These are phyloP conservation scores for Drosophila sucinea DNA, from an alignment of 1,140 invertebrate species.

Conservation along the genomic window DNA sequence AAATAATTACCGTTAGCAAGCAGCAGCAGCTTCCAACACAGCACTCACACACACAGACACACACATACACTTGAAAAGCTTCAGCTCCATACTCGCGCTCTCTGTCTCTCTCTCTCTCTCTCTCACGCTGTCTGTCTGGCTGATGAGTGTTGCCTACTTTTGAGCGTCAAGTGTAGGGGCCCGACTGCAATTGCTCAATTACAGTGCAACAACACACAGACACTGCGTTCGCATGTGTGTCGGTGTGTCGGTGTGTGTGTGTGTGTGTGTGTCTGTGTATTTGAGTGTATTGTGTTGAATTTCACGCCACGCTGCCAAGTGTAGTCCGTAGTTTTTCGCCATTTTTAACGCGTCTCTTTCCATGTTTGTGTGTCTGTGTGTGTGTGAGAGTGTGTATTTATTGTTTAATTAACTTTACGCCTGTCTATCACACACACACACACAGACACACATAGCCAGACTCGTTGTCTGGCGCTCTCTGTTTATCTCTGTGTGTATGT, in stretches of 20 bases:
- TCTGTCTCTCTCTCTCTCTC: background rate
- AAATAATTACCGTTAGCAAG: conserved; percentile 12
- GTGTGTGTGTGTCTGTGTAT: conserved; percentile 45
- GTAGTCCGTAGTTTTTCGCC: conserved; percentile 79
- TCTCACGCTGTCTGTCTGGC: background rate
- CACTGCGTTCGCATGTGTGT: conserved; percentile 9
- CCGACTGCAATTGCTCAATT: conserved; percentile 75
- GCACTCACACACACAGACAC: background rate
- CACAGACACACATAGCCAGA: conserved; percentile 35
- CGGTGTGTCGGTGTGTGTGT: conserved; percentile 28
- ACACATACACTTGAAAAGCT: background rate
- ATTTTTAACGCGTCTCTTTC: conserved; percentile 68
- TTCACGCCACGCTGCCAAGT: conserved; percentile 78
- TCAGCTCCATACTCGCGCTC: conserved; percentile 7
- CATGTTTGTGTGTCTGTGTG: conserved; percentile 32
- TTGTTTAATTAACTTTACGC: conserved; percentile 82
- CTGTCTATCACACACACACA: conserved; percentile 75
- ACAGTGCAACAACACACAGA: conserved; percentile 66
- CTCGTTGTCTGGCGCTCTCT: conserved; percentile 49
- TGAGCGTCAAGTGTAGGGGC: conserved; percentile 49
- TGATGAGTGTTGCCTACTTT: conserved; percentile 71
- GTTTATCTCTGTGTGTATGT: conserved; percentile 13
- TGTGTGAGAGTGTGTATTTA: conserved; percentile 64
- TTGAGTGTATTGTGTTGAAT: conserved; percentile 76
- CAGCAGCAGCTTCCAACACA: conserved; percentile 3